Evolutionary conservation across 2,797 vertebrate genomes (phyloP), one percentile per base, ranked within the genome.

Genomic region (Sebastes steindachneri): DNA sequence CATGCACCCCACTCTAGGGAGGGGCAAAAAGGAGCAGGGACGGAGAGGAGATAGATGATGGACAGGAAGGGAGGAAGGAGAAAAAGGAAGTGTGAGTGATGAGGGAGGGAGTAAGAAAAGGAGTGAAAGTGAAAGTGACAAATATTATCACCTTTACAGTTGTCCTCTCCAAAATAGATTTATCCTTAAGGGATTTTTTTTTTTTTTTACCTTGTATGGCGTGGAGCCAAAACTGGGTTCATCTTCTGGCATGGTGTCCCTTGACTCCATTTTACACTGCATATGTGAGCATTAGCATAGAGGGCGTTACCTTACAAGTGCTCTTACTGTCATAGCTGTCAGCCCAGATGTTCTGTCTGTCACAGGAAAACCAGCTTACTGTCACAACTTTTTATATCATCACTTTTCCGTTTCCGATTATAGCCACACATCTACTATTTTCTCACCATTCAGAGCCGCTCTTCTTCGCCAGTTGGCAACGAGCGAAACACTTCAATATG

Each of bases 1-100:
- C 93, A 94, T 92, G 88, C 86, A 85, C 84, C 86, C 86, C 81
- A 80, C 83, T 91, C 53, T 14, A 76, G 84, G 82, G 71, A 67
- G 45, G 84, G 80, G 71, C 5, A 45, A 75, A 85, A 53, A 33
- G 64, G 63, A 51, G 31, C 23, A 77, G 53, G 31, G 37, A 68
- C 37, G 68, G 64, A 75, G 65, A 48, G 23, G 63, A 80, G 77
- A 41, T 55, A 63, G 60, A 70, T 87, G 89, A 92, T 41, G 63
- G 88, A 87, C 75, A 74, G 57, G 77, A 37, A 23, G 69, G 35
- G 19, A 67, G 73, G 60, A 57, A 41, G 48, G 51, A 48, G 66
- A 71, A 80, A 83, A 67, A 31, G 26, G 21, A 71, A 73, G 45
- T 59, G 73, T 82, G 72, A 86, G 58, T 41, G 60, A 87, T 48